Base-by-base conservation (phyloP, 92 coral and sea anemone genomes). In the Paramuricea clavata region DNA sequence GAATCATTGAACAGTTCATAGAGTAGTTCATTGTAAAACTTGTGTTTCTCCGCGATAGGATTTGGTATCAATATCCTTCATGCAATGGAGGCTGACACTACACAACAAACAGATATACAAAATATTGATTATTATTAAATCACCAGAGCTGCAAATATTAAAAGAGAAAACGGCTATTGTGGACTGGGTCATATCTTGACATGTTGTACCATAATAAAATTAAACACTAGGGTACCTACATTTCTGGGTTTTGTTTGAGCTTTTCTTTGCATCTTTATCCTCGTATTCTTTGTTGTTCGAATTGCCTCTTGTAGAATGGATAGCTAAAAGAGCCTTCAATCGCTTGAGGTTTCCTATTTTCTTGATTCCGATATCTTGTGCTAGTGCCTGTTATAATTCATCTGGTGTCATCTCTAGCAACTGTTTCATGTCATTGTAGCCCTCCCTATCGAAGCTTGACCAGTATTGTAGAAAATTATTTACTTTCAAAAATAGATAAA, bases 11-110 rank as follows among this genome's bases (percentile, higher is more conserved):
- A 76, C 67, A 76, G 82, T 85, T 70, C 82, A 85, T 70, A 74
- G 39, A 70, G 88, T 34, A 85, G 32, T 70, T 70, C 82, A 28
- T 85, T 85, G 82, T 49, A 85, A 71, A 35, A 85, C 25, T 85
- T 54, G 81, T 85, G 88, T 61, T 85, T 85, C 54, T 85, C 88
- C 82, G 69, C 50, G 56, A 85, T 85, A 16, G 88, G 88, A 71
- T 71, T 49, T 49, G 88, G 82, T 28, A 85, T 85, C 59, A 85
- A 54, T 71, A 85, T 39, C 59, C 88, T 73, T 74, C 82, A 85
- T 42, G 71, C 16, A 85, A 85, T 72, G 12, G 88, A 84, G 54
- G 23, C 50, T 62, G 88, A 52, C 56, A 84, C 88, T 84, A 35
- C 41, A 84, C 50, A 74, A 84, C 27, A 54, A 76, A 76, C 82